Evolutionary conservation across 1,140 invertebrate species (phyloP).

Genomic region (Bombus waltoni): DNA sequence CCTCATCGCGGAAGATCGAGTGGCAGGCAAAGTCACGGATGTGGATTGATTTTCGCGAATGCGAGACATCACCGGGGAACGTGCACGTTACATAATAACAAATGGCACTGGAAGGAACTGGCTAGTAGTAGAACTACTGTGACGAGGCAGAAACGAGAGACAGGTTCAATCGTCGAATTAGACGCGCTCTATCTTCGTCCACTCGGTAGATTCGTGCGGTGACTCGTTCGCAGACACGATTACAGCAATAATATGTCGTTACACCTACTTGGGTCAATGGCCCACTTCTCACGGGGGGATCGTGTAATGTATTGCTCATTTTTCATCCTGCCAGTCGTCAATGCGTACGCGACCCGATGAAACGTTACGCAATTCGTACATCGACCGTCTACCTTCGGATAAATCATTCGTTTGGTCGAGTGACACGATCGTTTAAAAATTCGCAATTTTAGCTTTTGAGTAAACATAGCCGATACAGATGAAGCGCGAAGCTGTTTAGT

Average conservation of each 20-base stretch:
- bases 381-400: constrained; percentile 4
- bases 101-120: constrained; percentile 38
- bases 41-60: constrained; percentile 32
- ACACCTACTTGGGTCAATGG: constrained; percentile 67
- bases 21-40: constrained; percentile 17
- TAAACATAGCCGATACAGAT: not conserved
- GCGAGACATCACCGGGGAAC: constrained; percentile 11
- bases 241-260: constrained; percentile 55
- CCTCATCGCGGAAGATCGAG: constrained; percentile 32
- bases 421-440: not conserved
- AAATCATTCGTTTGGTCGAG: not conserved
- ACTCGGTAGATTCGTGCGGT: constrained; percentile 30
- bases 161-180: constrained; percentile 56
- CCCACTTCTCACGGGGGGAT: constrained; percentile 56
- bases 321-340: constrained; percentile 45
- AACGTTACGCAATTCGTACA: constrained; percentile 49
- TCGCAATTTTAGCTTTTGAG: not conserved
- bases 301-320: constrained; percentile 49
- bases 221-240: constrained; percentile 47
- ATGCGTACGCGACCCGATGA: constrained; percentile 37
- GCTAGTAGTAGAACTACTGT: constrained; percentile 26
- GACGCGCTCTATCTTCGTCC: constrained; percentile 46
- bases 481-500: not conserved
- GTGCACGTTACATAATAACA: constrained; percentile 29
- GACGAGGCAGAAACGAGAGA: constrained; percentile 30